Evolutionary conservation across 1,140 invertebrate species (phyloP).

Genomic region (Notospermus geniculatus): DNA sequence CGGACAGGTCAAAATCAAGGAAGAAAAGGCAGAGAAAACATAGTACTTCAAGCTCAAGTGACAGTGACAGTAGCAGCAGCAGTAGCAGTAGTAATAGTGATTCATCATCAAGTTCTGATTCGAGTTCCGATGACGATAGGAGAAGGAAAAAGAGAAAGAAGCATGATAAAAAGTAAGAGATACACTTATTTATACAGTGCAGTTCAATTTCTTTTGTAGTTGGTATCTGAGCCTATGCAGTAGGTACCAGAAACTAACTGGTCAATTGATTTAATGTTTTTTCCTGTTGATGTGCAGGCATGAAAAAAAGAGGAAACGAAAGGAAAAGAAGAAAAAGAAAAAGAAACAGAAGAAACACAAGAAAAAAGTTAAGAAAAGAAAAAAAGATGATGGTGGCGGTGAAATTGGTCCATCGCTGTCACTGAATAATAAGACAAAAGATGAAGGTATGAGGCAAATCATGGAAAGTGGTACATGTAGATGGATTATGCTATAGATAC

Average conservation of each 20-base stretch:
- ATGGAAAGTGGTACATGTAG: too few relatives aligned
- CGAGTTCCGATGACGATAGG: conserved; percentile 32
- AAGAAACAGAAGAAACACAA: conserved; percentile 29
- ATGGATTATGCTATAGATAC: not conserved
- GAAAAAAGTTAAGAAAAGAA: conserved; percentile 10
- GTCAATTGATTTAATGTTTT: too few relatives aligned
- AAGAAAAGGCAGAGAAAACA: conserved; percentile 7
- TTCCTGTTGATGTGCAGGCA: too few relatives aligned
- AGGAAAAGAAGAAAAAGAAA: not conserved
- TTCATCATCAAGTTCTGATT: conserved; percentile 13
- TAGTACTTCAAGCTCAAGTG: not conserved
- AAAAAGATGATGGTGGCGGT: not conserved
- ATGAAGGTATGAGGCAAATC: too few relatives aligned
- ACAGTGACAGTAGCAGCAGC: too few relatives aligned
- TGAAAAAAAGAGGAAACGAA: not conserved
- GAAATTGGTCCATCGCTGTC: not conserved
- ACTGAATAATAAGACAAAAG: not conserved
- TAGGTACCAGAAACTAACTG: too few relatives aligned
- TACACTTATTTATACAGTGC: too few relatives aligned
- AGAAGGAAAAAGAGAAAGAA: conserved; percentile 30
- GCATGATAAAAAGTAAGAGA: not conserved
- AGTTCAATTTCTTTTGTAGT: too few relatives aligned
- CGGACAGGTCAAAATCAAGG: not conserved
- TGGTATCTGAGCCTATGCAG: too few relatives aligned
- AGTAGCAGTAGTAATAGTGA: too few relatives aligned